Percentiles rank a stretch among this genome's conserved stretches.
phyloP scores from a whole-genome alignment of 2,113 vertebrate species.

The Sphyrna mokarran region DNA sequence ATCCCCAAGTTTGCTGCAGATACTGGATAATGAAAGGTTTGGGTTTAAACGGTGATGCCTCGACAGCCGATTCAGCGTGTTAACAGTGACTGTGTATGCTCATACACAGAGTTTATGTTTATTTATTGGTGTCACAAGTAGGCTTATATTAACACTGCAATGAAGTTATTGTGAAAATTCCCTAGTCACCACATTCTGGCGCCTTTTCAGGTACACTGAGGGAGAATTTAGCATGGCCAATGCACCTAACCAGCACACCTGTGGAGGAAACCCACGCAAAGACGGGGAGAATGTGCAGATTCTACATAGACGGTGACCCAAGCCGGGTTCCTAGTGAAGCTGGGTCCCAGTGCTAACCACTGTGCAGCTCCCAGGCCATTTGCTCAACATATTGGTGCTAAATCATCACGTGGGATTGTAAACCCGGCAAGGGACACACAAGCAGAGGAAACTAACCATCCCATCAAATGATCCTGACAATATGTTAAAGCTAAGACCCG shows the following conservation, averaged over 20 bases:
- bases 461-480: not conserved
- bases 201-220: no score
- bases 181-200: no score
- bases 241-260: no score
- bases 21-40: not conserved
- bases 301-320: no score
- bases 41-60: not conserved
- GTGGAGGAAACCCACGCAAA: no score
- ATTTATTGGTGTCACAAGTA: no score
- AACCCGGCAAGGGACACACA: not conserved
- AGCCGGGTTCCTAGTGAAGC: no score
- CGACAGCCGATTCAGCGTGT: not conserved
- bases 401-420: not conserved
- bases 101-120: not conserved
- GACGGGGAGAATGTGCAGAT: no score
- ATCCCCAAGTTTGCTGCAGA: not conserved
- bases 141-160: no score
- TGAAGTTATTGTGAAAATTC: no score
- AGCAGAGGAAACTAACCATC: not conserved
- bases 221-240: no score
- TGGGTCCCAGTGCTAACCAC: no score
- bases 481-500: not conserved
- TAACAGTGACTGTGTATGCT: not conserved
- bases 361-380: not conserved
- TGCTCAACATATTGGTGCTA: not conserved